Conservation (phyloP, 2,888 invertebrate genomes). For the Bruchidius siliquastri region DNA sequence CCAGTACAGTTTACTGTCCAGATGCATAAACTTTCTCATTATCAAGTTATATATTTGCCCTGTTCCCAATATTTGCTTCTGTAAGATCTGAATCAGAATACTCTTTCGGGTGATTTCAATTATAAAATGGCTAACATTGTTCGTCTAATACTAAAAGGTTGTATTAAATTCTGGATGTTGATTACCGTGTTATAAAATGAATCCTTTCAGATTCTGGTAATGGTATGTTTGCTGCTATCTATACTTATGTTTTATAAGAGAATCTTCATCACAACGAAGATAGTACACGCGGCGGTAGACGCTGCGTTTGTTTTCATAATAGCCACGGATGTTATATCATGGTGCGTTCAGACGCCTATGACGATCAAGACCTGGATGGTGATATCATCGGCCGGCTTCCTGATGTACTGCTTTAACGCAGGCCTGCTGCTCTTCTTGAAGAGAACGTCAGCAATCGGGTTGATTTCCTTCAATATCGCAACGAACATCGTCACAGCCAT, state of each 20-base stretch:
- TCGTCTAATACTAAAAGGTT: too few relatives aligned
- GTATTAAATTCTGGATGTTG: too few relatives aligned
- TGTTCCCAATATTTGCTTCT: too few relatives aligned
- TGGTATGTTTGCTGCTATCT: not conserved
- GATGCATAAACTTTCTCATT: too few relatives aligned
- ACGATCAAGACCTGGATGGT: slow-evolving; percentile 14
- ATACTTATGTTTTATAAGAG: not conserved
- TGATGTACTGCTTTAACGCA: slow-evolving; percentile 10
- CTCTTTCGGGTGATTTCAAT: too few relatives aligned
- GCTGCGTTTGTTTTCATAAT: slow-evolving; percentile 12
- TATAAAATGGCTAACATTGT: too few relatives aligned
- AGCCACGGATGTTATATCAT: slow-evolving; percentile 11
- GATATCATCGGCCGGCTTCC: slow-evolving; percentile 10
- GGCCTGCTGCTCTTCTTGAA: slow-evolving; percentile 5
- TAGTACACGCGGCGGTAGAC: slow-evolving; percentile 6
- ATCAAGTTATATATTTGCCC: too few relatives aligned
- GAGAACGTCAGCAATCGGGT: not conserved
- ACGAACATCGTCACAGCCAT: slow-evolving; percentile 7
- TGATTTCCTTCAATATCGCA: not conserved
- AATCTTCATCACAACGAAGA: slow-evolving; percentile 1
- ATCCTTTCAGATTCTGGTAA: slow-evolving; percentile 1
- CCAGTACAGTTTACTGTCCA: too few relatives aligned
- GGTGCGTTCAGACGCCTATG: slow-evolving; percentile 10
- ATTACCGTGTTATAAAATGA: too few relatives aligned
- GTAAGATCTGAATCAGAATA: too few relatives aligned